Evolutionary conservation across 2,888 invertebrate genomes (phyloP).

Genomic region (Tiliacea aurago): DNA sequence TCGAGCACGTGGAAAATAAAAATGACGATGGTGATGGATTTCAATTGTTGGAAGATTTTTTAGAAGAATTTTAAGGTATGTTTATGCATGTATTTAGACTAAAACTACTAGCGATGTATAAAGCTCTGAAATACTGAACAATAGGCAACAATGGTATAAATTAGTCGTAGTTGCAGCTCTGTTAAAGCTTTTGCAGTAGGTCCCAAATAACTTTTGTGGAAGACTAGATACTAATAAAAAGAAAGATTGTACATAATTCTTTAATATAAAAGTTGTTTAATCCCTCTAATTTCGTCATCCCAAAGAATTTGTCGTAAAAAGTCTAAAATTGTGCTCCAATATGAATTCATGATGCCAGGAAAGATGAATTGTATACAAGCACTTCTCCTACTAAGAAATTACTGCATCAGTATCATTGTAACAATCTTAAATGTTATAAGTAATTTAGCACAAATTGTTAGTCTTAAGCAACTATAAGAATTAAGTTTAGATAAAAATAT

Average conservation of each 20-base stretch:
- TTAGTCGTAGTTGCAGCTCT: not conserved
- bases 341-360: not conserved
- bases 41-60: too few species aligned
- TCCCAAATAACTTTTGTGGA: too few species aligned
- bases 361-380: not conserved
- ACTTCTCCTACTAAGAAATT: not conserved
- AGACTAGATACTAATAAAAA: too few species aligned
- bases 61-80: not conserved
- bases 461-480: slow-evolving; percentile 35
- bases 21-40: not conserved
- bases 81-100: not conserved
- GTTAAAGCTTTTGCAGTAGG: not conserved
- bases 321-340: not conserved
- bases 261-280: not conserved
- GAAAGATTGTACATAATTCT: too few species aligned
- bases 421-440: slow-evolving; percentile 15
- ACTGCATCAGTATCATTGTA: not conserved
- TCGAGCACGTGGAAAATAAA: not conserved
- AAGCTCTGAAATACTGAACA: not conserved
- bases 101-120: too few species aligned
- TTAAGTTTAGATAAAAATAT: slow-evolving; percentile 48
- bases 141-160: not conserved
- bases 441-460: slow-evolving; percentile 31
- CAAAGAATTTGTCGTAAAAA: not conserved
- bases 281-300: not conserved